phyloP scores from a whole-genome alignment of 1,140 invertebrate species.

The Apis laboriosa region DNA sequence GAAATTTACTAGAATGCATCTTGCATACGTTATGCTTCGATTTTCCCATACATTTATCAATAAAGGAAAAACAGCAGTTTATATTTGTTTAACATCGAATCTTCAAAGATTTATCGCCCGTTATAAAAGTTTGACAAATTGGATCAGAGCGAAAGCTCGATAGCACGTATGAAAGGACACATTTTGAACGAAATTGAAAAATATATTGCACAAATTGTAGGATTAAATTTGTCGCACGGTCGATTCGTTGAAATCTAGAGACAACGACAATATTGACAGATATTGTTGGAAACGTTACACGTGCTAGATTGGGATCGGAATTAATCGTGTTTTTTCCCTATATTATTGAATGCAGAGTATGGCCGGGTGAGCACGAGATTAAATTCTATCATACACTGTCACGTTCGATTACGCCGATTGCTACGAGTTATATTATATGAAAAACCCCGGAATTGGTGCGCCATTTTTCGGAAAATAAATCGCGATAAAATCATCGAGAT shows the following conservation, averaged over 20 bases:
- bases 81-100: background rate
- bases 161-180: too few relatives aligned
- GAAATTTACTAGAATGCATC: background rate
- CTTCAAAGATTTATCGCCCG: background rate
- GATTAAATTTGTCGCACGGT: conserved; percentile 1
- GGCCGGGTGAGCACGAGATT: conserved; percentile 2
- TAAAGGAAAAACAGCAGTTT: background rate
- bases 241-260: background rate
- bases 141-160: background rate
- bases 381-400: conserved; percentile 12
- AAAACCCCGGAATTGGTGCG: background rate
- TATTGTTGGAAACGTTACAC: conserved; percentile 13
- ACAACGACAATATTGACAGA: conserved; percentile 10
- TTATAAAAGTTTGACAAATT: background rate
- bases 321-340: conserved; percentile 12
- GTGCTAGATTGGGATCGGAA: background rate
- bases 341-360: background rate
- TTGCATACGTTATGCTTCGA: background rate
- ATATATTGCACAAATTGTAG: background rate
- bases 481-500: background rate
- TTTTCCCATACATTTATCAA: background rate
- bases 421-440: background rate
- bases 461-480: background rate
- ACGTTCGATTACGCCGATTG: conserved; percentile 18
- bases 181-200: conserved; percentile 9